Conservation (phyloP, 2,113 vertebrate genomes). For the Lepidothrix coronata region DNA sequence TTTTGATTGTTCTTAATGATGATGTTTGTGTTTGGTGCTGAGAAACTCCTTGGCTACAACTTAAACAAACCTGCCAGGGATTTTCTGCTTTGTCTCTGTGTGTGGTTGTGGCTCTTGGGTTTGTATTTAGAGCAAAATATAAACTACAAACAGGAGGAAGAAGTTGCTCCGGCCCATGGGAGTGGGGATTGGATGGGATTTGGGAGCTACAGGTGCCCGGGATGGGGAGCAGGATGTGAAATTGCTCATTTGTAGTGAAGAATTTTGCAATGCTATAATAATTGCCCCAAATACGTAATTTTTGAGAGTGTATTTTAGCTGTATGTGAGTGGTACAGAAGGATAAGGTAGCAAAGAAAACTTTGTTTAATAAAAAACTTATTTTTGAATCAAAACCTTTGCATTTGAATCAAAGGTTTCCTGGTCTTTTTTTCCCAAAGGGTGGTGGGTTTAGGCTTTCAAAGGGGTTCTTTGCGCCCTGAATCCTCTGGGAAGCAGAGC, state of each 20-base stretch:
- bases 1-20: not conserved
- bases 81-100: not conserved
- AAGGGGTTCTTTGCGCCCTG: not conserved
- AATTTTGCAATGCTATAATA: accelerated
- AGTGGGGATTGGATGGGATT: not conserved
- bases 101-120: not conserved
- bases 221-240: accelerated
- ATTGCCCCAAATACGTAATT: accelerated
- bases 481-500: not conserved
- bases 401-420: not conserved
- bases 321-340: not conserved
- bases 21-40: not conserved
- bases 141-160: too few relatives aligned
- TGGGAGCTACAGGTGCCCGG: not conserved
- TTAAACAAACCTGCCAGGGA: not conserved
- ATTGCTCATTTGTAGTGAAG: accelerated
- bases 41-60: not conserved
- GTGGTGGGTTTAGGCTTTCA: not conserved
- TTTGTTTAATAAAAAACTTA: not conserved
- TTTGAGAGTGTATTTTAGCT: not conserved
- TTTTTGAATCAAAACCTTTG: not conserved
- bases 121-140: accelerated
- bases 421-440: not conserved
- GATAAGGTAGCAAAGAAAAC: not conserved
- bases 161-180: accelerated